Evolutionary conservation across 2,797 vertebrate species (phyloP), one percentile per base, ranked within the genome.

Genomic region (Parauchenoglanis ngamensis): DNA sequence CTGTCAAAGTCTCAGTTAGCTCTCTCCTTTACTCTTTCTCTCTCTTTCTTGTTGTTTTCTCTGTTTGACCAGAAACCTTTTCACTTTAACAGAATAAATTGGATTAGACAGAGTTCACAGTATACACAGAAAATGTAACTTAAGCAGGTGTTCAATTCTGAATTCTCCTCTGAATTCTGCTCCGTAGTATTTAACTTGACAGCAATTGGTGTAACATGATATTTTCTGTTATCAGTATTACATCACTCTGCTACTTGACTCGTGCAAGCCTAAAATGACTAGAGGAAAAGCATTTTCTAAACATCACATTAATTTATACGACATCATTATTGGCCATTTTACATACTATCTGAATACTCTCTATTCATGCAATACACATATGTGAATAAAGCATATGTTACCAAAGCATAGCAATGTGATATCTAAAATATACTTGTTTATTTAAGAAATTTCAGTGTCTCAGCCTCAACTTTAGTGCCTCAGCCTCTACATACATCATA

Each of bases 1-100:
- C 65, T 79, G 82, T 72, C 65, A 49, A 52, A 85, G 87, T 88
- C 90, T 88, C 86, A 88, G 87, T 90, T 87, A 80, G 84, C 86
- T 28, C 76, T 61, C 61, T 79, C 59, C 57, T 76, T 23, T 77
- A 82, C 75, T 46, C 63, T 56, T 84, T 40, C 46, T 85, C 57
- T 40, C n/a, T n/a, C 40, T 63, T 82, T 67, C 44, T 21, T 83
- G 7, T 31, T 68, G 25, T 65, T 49, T 23, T 68, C 63, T 52
- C 40, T 40, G 46, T 68, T 83, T 82, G 44, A 49, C 35, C 76
- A 70, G 56, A 25, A 75, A 49, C 61, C 82, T 87, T 67, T 86
- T 28, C 40, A 68, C 61, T 73, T 56, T 67, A 82, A 44, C 57
- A n/a, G 7, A 81, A 44, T 81, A 79, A 81, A 59, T 8, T 4